Base-by-base conservation (phyloP, 1,140 invertebrate genomes). In the Diorhabda sublineata region DNA sequence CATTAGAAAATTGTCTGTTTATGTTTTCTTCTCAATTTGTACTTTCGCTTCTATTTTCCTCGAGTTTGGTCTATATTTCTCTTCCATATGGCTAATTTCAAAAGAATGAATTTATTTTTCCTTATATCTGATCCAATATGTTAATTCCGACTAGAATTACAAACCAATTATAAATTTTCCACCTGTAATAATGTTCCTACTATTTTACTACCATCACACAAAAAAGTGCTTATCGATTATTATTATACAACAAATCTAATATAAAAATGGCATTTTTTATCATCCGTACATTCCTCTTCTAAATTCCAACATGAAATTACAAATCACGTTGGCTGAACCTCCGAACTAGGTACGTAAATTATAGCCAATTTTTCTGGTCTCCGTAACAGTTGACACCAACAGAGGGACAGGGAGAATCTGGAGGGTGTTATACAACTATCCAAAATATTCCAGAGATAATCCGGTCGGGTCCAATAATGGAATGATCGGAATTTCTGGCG, bases 221-320 rank as follows among this genome's bases (percentile, higher is more conserved):
- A 26, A 26, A 26, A 26, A 65, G 61, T 69, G 64, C 47, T 52
- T 52, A 6, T 52, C 47, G n/a, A 52, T 52, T 52, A 52, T 52
- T 52, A 8, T n/a, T 6, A 52, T n/a, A 52, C 47, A 6, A n/a
- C 47, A 52, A 8, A 52, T n/a, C 47, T 52, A 52, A 52, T 52
- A 8, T 52, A 52, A 52, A 52, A 52, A 52, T n/a, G 47, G n/a
- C 47, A 52, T 52, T 52, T n/a, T 8, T 52, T 52, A 52, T 52
- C 47, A 8, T 52, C 3, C n/a, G n/a, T n/a, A n/a, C 47, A 52
- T 52, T 52, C 47, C 47, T n/a, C 47, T 52, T n/a, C 6, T 52
- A 52, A 52, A 52, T 52, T 52, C 47, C 6, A 52, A 6, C 47
- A 8, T n/a, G 6, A 52, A 52, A 52, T 52, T 52, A 52, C 47